Base-by-base conservation (phyloP, 1,140 invertebrate species). In the Spodoptera frugiperda region DNA sequence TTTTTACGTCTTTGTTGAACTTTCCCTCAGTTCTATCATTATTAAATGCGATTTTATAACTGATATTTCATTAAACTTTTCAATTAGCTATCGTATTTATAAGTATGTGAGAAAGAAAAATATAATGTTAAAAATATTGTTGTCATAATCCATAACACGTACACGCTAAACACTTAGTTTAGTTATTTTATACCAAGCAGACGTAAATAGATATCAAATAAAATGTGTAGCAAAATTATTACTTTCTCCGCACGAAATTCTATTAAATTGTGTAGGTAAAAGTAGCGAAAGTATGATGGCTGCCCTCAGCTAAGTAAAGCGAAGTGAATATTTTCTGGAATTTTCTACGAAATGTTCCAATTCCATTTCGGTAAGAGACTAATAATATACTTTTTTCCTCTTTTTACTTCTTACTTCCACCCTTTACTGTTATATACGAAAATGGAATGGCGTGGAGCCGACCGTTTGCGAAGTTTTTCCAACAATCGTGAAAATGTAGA, bases 281-380 rank as follows among this genome's bases (percentile, higher is more conserved):
- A 83, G 84, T 80, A 78, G 86, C 87, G 84, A 90, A 92, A 92
- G 89, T 91, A 90, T 92, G 88, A 92, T 92, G 91, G 87, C 85
- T 84, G 84, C 87, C 86, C 81, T 83, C 79, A 72, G 89, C 89
- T 90, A 91, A 93, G 92, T 93, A 91, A 93, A 91, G 89, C 89
- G 91, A 90, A 90, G 86, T 84, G 88, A 91, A 92, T 91, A 91
- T 90, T 87, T 89, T 84, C 88, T 91, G 87, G 87, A 92, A 93
- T 84, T 92, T 93, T 92, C 87, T 85, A 86, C 88, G 86, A 84
- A 93, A 93, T 91, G 92, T 91, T 93, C 89, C 92, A 93, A 92
- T 93, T 93, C 92, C 92, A 93, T 93, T 93, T 93, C 91, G 92
- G 91, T 92, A 91, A 93, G 87, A 92, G 92, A 92, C 92, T 93